Percentiles rank a stretch among this genome's conserved stretches.
Conservation (phyloP, 2,113 vertebrate genomes). For the Trochalopteron elliotii region DNA sequence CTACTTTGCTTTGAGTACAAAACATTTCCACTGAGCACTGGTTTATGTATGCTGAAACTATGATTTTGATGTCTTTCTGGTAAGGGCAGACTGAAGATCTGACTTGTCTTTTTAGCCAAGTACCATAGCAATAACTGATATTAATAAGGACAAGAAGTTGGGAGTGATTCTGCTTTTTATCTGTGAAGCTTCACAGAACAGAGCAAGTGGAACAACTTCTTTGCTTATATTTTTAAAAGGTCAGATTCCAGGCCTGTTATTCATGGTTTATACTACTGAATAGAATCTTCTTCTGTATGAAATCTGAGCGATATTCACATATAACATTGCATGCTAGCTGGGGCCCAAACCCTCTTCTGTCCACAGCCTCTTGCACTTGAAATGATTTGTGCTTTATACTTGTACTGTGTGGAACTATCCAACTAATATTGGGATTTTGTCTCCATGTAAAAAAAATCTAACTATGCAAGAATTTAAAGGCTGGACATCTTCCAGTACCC, state of each 20-base stretch:
- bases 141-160: slow-evolving; percentile 37
- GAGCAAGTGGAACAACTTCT: slow-evolving; percentile 19
- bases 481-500: neutral
- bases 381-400: neutral
- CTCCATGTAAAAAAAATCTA: neutral
- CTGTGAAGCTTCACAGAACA: slow-evolving; percentile 34
- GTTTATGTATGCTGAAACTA: neutral
- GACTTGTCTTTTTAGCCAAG: neutral
- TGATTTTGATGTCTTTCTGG: neutral
- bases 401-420: neutral
- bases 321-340: neutral
- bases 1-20: neutral
- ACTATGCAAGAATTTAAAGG: neutral
- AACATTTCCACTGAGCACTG: neutral
- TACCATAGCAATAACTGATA: slow-evolving; percentile 15
- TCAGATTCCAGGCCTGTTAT: slow-evolving; percentile 55
- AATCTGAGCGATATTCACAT: neutral
- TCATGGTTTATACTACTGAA: slow-evolving; percentile 34
- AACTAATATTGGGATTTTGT: neutral
- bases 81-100: neutral
- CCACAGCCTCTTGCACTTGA: neutral
- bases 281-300: slow-evolving; percentile 5
- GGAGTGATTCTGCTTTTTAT: slow-evolving; percentile 28
- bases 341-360: neutral
- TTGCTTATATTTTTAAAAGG: slow-evolving; percentile 58